Percentiles rank a stretch among this genome's conserved stretches.
Evolutionary conservation across 2,797 vertebrate species (phyloP).

Genomic region (Syngnathus rostellatus): DNA sequence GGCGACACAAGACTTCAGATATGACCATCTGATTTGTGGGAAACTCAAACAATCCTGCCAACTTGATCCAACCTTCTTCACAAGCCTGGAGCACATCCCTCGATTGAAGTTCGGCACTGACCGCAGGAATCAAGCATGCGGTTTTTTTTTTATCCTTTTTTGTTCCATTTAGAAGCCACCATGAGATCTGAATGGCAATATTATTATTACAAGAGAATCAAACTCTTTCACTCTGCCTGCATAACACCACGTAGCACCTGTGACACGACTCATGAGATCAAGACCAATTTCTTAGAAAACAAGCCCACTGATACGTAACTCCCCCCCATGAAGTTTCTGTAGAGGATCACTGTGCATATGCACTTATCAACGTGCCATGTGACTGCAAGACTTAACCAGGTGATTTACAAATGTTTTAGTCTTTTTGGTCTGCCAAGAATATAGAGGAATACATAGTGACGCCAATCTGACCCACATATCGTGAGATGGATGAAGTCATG

Average conservation of each 20-base stretch:
- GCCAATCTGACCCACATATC: slow-evolving; percentile 14
- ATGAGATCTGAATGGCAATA: slow-evolving; percentile 18
- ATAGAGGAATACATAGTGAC: not conserved
- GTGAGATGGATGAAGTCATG: slow-evolving; percentile 22
- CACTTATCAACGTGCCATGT: not conserved
- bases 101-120: slow-evolving; percentile 26
- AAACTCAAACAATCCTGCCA: slow-evolving; percentile 18
- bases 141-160: too few species aligned
- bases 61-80: slow-evolving; percentile 18
- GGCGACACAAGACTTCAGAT: slow-evolving; percentile 19
- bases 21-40: slow-evolving; percentile 26
- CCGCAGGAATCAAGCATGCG: slow-evolving; percentile 6
- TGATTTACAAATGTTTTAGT: not conserved
- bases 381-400: not conserved
- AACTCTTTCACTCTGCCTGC: not conserved
- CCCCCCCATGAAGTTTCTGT: not conserved
- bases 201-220: not conserved
- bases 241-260: slow-evolving; percentile 45
- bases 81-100: slow-evolving; percentile 17
- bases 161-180: slow-evolving; percentile 23
- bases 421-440: not conserved
- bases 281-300: slow-evolving; percentile 34
- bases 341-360: slow-evolving; percentile 8
- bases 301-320: slow-evolving; percentile 4
- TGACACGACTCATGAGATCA: slow-evolving; percentile 35